Conservation (phyloP, 2,888 invertebrate species). For the Aelia acuminata region DNA sequence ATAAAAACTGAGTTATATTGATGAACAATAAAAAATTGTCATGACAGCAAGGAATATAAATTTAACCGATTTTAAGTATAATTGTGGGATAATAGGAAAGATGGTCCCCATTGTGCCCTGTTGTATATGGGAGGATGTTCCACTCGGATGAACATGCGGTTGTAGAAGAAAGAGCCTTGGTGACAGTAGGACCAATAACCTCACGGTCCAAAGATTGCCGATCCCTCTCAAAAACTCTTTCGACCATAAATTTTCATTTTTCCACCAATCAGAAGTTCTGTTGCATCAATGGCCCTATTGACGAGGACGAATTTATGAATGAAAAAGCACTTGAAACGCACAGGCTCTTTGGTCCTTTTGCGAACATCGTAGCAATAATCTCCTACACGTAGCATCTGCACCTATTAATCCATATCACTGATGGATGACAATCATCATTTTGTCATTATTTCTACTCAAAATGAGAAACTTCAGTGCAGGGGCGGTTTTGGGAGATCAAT, state of each 20-base stretch:
- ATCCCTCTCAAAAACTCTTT: slow-evolving; percentile 24
- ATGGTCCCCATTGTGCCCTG: background rate
- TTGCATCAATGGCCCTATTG: slow-evolving; percentile 5
- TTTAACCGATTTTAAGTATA: background rate
- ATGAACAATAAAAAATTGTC: too few relatives aligned
- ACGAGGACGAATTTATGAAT: background rate
- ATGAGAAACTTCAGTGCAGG: too few relatives aligned
- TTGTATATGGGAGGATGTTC: slow-evolving; percentile 15
- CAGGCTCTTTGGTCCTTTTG: background rate
- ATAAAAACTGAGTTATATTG: too few relatives aligned
- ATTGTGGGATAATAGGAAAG: background rate
- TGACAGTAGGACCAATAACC: slow-evolving; percentile 34
- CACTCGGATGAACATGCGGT: background rate
- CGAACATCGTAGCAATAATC: background rate
- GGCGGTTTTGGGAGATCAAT: too few relatives aligned
- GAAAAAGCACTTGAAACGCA: background rate
- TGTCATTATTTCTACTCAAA: too few relatives aligned
- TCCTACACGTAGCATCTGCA: background rate
- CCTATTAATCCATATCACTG: too few relatives aligned
- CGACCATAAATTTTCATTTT: slow-evolving; percentile 42
- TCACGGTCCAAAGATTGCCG: slow-evolving; percentile 5
- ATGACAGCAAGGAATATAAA: background rate
- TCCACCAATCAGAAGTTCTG: background rate
- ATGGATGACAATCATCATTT: too few relatives aligned
- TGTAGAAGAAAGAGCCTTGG: background rate